These are phyloP conservation scores for Oplegnathus fasciatus DNA, from an alignment of 2,113 vertebrate species.

Conservation along the genomic window DNA sequence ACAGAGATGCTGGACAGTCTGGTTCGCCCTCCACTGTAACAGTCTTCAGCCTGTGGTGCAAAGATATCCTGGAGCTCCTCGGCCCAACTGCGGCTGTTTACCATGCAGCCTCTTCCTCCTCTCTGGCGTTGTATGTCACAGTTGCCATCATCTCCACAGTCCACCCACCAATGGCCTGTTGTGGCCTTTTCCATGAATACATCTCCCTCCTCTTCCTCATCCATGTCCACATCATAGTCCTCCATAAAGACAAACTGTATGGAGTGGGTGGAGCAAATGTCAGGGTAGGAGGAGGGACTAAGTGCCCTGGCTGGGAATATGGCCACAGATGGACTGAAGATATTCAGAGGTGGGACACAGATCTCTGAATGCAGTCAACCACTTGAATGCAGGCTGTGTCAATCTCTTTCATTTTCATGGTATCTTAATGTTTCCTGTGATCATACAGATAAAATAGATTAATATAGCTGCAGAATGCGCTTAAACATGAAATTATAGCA, in stretches of 20 bases:
- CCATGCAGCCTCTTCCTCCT: constrained; percentile 52
- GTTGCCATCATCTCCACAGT: constrained; percentile 40
- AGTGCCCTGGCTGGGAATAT: constrained; percentile 18
- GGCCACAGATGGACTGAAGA: constrained; percentile 28
- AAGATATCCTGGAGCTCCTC: constrained; percentile 75
- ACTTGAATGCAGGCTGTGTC: background rate
- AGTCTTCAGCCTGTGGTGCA: constrained; percentile 44
- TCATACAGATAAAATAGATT: background rate
- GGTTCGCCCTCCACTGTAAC: constrained; percentile 43
- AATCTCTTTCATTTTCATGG: background rate
- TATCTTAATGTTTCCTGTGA: constrained; percentile 13
- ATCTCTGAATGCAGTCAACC: constrained; percentile 10
- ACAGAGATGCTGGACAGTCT: constrained; percentile 73
- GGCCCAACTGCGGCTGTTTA: constrained; percentile 75
- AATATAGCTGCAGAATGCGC: background rate
- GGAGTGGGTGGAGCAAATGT: constrained; percentile 19
- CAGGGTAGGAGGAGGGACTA: constrained; percentile 6
- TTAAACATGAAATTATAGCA: background rate
- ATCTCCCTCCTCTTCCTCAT: constrained; percentile 61
- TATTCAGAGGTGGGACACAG: constrained; percentile 1
- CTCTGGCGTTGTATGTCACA: constrained; percentile 10
- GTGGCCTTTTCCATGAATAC: constrained; percentile 41
- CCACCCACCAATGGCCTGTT: constrained; percentile 67
- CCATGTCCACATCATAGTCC: constrained; percentile 71
- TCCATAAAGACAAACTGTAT: constrained; percentile 51